Base-by-base conservation (phyloP, 2,113 vertebrate genomes). In the Melanotaenia duboulayi region DNA sequence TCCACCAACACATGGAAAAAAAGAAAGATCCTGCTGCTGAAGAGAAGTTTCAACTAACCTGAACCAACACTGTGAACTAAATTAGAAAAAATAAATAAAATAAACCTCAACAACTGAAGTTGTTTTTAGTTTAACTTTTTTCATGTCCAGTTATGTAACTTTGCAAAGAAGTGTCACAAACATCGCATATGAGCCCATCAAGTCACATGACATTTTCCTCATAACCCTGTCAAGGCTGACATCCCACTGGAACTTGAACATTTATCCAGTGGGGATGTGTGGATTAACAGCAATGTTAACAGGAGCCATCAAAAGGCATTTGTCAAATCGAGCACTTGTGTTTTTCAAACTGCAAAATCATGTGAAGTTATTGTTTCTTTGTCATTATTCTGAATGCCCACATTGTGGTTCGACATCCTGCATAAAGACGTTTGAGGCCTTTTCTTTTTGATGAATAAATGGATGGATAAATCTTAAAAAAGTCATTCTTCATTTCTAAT, bases 141-240 rank as follows among this genome's bases (percentile, higher is more conserved):
- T 6, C n/a, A 59, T 28, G 17, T 52, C 48, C 42, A 46, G 20
- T 62, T 0, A 2, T 20, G 25, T 48, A 46, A 24, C 40, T 19
- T 28, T 23, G 48, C 11, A 58, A 24, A 56, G 32, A 39, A 46
- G 58, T 67, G 57, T 44, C 66, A 54, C 35, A 42, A 28, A 44
- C 13, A 46, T 73, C 42, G 63, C 59, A 28, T 25, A 17, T 56
- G 25, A 58, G 55, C 67, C 80, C 60, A 64, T 85, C 68, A 68
- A 67, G 57, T 82, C 74, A 72, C 60, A 78, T 67, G 75, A 52
- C 71, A 71, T 82, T 58, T 82, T 72, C 46, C 58, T 74, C 72
- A 77, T 74, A 66, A 62, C 14, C 51, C 51, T 78, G 66, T 85
- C 83, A 85, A 78, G 80, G 77, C 75, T 85, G 81, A 78, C 71